These are phyloP conservation scores for Malurus elegans DNA, from an alignment of 2,113 vertebrate species.

Conservation along the genomic window DNA sequence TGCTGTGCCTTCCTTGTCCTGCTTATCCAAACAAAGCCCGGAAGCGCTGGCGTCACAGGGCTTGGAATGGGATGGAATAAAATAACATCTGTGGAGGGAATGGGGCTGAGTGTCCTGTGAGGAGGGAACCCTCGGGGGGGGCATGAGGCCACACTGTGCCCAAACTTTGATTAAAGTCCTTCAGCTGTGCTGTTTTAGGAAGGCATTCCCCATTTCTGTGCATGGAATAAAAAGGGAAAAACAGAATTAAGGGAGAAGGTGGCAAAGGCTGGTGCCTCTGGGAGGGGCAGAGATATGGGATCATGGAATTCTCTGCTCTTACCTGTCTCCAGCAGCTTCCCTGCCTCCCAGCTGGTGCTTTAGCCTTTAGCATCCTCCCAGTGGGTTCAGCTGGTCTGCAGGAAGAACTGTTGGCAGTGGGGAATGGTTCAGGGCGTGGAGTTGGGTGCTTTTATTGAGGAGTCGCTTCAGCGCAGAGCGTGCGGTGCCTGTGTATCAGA, in stretches of 20 bases:
- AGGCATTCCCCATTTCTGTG: neutral
- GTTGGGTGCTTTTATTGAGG: neutral
- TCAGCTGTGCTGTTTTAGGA: neutral
- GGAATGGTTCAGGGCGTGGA: neutral
- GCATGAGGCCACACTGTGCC: fast-evolving
- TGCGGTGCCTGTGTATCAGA: neutral
- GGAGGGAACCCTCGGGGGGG: neutral
- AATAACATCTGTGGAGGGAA: neutral
- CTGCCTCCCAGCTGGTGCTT: neutral
- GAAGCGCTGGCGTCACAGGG: neutral
- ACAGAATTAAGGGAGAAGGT: fast-evolving
- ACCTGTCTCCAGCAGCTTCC: neutral
- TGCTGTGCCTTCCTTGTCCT: neutral
- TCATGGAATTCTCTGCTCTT: neutral
- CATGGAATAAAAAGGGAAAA: neutral
- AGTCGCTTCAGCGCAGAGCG: fast-evolving
- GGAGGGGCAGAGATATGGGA: neutral
- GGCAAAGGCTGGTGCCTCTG: too few species aligned
- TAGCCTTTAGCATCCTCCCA: neutral
- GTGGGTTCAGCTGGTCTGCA: neutral
- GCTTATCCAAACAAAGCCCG: slow-evolving; percentile 7
- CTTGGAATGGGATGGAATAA: neutral
- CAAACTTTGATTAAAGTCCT: fast-evolving
- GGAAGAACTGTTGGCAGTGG: neutral
- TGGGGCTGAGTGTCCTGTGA: fast-evolving